Evolutionary conservation across 1,140 invertebrate genomes (phyloP).

Genomic region (Aphaenogaster rudis): DNA sequence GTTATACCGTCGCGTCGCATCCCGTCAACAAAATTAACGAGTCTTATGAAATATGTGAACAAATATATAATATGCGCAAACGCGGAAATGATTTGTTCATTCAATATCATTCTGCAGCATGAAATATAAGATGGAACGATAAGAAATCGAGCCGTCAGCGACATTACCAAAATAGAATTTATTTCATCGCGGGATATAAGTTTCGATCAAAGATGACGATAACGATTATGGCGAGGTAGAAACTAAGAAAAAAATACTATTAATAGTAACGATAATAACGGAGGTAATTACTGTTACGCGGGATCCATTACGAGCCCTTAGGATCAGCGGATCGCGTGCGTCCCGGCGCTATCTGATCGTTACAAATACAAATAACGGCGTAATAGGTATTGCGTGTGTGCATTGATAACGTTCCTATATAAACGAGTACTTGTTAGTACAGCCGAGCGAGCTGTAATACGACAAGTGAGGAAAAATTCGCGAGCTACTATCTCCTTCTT

Average conservation of each 20-base stretch:
- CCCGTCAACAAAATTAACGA: not conserved
- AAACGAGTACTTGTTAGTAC: conserved; percentile 64
- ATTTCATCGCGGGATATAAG: conserved; percentile 22
- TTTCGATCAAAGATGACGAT: conserved; percentile 39
- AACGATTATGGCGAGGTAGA: conserved; percentile 34
- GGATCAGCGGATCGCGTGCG: conserved; percentile 58
- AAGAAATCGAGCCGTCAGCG: not conserved
- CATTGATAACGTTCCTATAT: conserved; percentile 63
- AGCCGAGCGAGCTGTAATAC: conserved; percentile 45
- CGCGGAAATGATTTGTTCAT: not conserved
- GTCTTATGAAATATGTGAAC: not conserved
- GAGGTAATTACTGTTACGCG: conserved; percentile 53
- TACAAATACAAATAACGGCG: conserved; percentile 65
- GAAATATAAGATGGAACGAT: not conserved
- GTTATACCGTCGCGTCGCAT: conserved; percentile 12
- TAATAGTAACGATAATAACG: conserved; percentile 59
- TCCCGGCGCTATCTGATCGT: conserved; percentile 59
- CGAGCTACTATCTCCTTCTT: not conserved
- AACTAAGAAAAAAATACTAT: conserved; percentile 40
- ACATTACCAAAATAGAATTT: not conserved
- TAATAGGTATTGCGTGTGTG: conserved; percentile 61
- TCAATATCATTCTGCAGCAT: not conserved
- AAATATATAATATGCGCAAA: not conserved
- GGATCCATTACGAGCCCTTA: conserved; percentile 59
- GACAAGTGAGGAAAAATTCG: conserved; percentile 46